phyloP scores from a whole-genome alignment of 2,888 invertebrate genomes.

The Drosophila borealis region DNA sequence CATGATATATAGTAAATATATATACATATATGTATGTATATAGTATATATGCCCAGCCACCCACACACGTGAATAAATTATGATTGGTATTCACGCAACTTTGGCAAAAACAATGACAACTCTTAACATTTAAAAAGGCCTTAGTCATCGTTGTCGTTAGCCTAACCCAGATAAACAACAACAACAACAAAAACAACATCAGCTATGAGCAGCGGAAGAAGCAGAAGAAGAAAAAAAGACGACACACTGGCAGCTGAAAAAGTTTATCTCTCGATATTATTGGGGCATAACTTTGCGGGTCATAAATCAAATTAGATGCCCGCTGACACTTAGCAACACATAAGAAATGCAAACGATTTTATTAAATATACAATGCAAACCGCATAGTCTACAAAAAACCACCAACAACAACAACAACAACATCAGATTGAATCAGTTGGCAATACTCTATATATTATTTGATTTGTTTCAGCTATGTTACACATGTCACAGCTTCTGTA shows the following conservation, averaged over 20 bases:
- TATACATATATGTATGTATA: not conserved
- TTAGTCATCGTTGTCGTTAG: constrained; percentile 74
- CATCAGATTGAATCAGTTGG: constrained; percentile 44
- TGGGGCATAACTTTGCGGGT: constrained; percentile 77
- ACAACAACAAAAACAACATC: constrained; percentile 7
- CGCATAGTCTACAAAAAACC: constrained; percentile 33
- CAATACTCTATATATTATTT: constrained; percentile 50
- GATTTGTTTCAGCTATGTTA: constrained; percentile 9
- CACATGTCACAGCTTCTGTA: not conserved
- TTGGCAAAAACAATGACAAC: constrained; percentile 77
- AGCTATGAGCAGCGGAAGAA: not conserved
- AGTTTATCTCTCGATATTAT: constrained; percentile 75
- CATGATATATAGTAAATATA: constrained; percentile 28
- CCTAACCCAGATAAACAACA: constrained; percentile 33
- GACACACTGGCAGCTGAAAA: constrained; percentile 48
- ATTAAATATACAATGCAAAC: constrained; percentile 73
- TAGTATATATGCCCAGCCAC: too few relatives aligned
- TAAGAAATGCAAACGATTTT: constrained; percentile 79
- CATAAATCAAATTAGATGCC: constrained; percentile 78
- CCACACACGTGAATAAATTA: constrained; percentile 68
- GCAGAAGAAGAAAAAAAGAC: constrained; percentile 9
- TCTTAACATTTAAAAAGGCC: constrained; percentile 71
- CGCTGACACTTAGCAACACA: constrained; percentile 80
- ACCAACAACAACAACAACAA: constrained; percentile 9
- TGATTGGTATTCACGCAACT: constrained; percentile 68